Evolutionary conservation across 2,113 vertebrate genomes (phyloP).

Genomic region (Pituophis catenifer): DNA sequence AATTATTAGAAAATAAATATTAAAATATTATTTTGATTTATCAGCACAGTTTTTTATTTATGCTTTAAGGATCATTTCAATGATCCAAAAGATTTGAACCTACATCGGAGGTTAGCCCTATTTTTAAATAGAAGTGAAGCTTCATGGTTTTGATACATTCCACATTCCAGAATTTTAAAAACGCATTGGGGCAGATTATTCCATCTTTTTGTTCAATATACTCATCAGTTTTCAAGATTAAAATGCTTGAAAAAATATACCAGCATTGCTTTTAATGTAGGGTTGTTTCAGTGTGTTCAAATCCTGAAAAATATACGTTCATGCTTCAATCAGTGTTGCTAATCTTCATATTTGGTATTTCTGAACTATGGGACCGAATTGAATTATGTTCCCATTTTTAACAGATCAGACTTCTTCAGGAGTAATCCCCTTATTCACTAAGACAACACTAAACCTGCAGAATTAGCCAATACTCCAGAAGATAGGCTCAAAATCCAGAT

Average conservation of each 20-base stretch:
- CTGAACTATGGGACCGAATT: background rate
- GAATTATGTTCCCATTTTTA: background rate
- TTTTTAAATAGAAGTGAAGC: background rate
- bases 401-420: background rate
- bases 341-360: background rate
- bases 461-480: background rate
- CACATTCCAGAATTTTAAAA: background rate
- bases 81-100: background rate
- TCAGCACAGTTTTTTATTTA: background rate
- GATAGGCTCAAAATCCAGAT: background rate
- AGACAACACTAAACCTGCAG: background rate
- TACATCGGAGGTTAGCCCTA: background rate
- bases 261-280: background rate
- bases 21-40: conserved; percentile 18
- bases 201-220: background rate
- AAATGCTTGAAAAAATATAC: background rate
- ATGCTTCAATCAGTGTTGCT: background rate
- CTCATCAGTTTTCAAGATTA: background rate
- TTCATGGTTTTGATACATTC: background rate
- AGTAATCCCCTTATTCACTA: background rate
- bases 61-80: background rate
- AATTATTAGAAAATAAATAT: background rate
- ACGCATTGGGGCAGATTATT: background rate
- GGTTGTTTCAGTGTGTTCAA: background rate
- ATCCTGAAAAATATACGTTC: background rate